Evolutionary conservation across 2,113 vertebrate genomes (phyloP), one percentile per base, ranked within the genome.

Genomic region (Ancistrus triradiatus): DNA sequence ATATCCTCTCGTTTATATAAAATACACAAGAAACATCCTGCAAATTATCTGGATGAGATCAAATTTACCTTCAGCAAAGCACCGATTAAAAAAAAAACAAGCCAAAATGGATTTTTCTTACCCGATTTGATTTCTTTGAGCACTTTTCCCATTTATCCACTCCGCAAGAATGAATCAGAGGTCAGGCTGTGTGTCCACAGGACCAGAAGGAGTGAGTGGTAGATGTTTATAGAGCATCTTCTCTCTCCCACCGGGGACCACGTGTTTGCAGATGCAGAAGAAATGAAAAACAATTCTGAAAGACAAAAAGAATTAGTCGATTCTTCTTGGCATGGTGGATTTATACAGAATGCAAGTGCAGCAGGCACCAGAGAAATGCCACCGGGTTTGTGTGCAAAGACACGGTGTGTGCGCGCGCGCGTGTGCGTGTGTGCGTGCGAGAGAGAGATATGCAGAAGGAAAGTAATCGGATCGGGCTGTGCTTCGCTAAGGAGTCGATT

Each of bases 401-500:
- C 27, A 53, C 27, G 35, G 50, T 7, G 50, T n/a, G 50, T 3
- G 50, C 9, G 50, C 17, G 27, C 10, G 50, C 10, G 52, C 14
- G 18, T 17, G 33, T 11, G 33, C 7, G 53, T 5, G 18, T 4
- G 33, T 2, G 52, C 13, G 18, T 5, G 52, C 6, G 52, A 13
- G 48, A n/a, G 48, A 50, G 48, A 50, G 48, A 50, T 15, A 48
- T 70, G 66, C 68, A 77, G 77, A 59, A 71, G 69, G 78, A 83
- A 77, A 62, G 24, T 86, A 84, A 84, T 79, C 81, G 82, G 81
- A 82, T 77, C 87, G 72, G 59, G 55, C 58, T 70, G 57, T 80
- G 80, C 82, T 83, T 85, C 81, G 83, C 77, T 78, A 82, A 80
- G 85, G 81, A 79, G 25, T 63, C 59, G 60, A n/a, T 47, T 40